Conservation (phyloP, 2,113 vertebrate species). For the Brachyhypopomus occidentalis region DNA sequence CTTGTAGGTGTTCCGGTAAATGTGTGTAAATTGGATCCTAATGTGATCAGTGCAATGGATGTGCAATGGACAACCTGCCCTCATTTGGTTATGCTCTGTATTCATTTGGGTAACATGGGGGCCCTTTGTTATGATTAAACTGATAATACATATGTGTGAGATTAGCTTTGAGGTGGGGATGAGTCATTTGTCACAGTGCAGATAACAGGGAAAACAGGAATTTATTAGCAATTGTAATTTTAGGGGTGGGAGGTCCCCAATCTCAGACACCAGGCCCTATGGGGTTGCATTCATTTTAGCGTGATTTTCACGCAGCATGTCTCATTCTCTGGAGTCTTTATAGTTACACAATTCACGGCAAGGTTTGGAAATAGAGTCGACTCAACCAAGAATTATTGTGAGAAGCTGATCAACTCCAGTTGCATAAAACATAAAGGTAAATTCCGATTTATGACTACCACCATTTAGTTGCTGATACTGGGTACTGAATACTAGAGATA, state of each 20-base stretch:
- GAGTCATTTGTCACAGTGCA: background rate
- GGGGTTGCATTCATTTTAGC: too few species aligned
- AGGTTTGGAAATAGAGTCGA: background rate
- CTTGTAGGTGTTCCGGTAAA: background rate
- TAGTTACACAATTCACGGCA: background rate
- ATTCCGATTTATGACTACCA: background rate
- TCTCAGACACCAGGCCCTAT: too few species aligned
- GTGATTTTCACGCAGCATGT: background rate
- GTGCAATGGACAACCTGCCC: background rate
- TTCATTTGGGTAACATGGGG: background rate
- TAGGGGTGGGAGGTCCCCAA: too few species aligned
- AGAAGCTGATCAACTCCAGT: background rate
- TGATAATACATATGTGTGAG: background rate
- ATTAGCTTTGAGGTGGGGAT: slow-evolving; percentile 8
- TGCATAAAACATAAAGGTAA: background rate
- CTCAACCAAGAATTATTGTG: background rate
- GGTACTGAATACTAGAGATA: background rate
- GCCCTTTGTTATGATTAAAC: background rate
- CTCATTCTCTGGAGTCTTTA: background rate
- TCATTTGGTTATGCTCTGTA: slow-evolving; percentile 3
- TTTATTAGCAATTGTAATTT: background rate
- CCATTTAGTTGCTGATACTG: background rate
- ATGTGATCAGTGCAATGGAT: background rate
- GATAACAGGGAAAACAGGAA: background rate
- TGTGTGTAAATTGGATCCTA: background rate